Evolutionary conservation across 2,113 vertebrate genomes (phyloP), one percentile per base, ranked within the genome.

Genomic region (Gymnocephalus cernua): DNA sequence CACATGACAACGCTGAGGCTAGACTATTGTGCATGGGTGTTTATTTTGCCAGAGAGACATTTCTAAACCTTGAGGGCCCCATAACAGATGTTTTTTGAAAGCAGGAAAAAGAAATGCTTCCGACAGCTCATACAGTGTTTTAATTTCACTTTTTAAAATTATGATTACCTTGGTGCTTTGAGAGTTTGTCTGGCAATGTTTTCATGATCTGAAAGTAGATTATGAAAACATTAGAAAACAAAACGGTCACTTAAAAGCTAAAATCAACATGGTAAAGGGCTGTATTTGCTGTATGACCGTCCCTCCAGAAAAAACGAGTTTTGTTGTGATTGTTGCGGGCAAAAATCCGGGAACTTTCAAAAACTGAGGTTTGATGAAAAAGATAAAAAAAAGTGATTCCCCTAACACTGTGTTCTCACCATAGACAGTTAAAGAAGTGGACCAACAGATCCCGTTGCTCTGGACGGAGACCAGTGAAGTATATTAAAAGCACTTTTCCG

Each of bases 1-100:
- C 89, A 76, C 61, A 56, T 78, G 82, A 85, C 88, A 89, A 88
- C 84, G 86, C 80, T 79, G 61, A 87, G 62, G 78, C n/a, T 45
- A 87, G 62, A 77, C n/a, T 45, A 78, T 78, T 62, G 71, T 73
- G 78, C 69, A 74, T 16, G 16, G 25, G 16, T 72, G 54, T 70
- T 77, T 80, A 75, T 82, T 73, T 41, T 2, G 1, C 38, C 53
- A 23, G 27, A 66, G 27, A 77, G 73, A 5, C 2, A 16, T 35
- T 78, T 65, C 8, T 12, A 53, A 79, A 79, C 72, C 64, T 77
- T 68, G 21, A 67, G 69, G 41, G 53, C 10, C 4, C 18, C 19
- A 3, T 44, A 54, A 73, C 56, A 27, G 51, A 56, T 81, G 51
- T 66, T 86, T 77, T 67, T 64, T 0, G 29, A 63, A 83, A 75